Conservation (phyloP, 2,888 invertebrate species). For the Adineta ricciae region DNA sequence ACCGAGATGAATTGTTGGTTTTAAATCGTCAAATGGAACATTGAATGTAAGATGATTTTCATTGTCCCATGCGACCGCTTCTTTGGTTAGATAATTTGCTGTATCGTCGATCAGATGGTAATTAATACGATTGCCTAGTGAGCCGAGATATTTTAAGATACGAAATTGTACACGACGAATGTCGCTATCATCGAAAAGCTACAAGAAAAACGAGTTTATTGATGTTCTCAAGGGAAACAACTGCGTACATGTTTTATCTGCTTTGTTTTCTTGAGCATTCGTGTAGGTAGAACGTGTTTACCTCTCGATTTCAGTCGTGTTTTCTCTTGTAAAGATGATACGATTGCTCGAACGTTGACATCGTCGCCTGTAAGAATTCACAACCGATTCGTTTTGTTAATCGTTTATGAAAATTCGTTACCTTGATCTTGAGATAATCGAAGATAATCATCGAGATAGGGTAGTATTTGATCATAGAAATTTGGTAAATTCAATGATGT, state of each 20-base stretch:
- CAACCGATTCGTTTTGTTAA: background rate
- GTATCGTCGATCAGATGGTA: constrained; percentile 41
- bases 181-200: background rate
- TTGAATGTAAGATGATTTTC: constrained; percentile 54
- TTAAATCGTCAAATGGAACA: constrained; percentile 57
- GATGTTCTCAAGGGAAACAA: background rate
- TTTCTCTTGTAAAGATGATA: constrained; percentile 12
- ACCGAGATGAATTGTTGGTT: constrained; percentile 55
- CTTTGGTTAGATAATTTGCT: constrained; percentile 41
- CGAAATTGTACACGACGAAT: constrained; percentile 29
- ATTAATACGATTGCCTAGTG: constrained; percentile 51
- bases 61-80: constrained; percentile 54
- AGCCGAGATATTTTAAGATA: constrained; percentile 33
- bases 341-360: constrained; percentile 9
- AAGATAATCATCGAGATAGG: constrained; percentile 53
- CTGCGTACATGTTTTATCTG: constrained; percentile 23
- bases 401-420: constrained; percentile 27
- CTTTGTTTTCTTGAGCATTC: background rate
- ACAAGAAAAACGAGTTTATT: background rate
- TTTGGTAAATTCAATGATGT: constrained; percentile 39
- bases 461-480: constrained; percentile 52
- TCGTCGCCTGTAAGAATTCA: background rate
- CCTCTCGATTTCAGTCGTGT: background rate
- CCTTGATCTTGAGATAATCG: constrained; percentile 40
- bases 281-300: background rate